Conservation (phyloP, 2,888 invertebrate genomes). For the Tridacna gigas region DNA sequence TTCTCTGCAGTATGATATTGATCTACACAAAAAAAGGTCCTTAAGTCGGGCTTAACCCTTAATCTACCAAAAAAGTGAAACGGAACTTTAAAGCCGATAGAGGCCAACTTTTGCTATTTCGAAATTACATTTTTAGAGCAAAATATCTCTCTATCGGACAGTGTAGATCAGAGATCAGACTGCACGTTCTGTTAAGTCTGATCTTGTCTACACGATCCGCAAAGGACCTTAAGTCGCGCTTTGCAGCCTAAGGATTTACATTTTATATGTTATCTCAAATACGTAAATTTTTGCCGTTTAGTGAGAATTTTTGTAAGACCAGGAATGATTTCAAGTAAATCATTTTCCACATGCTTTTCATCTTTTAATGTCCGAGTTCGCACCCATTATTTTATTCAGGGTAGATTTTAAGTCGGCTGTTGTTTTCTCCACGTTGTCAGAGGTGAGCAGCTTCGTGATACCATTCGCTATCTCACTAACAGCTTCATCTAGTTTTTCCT, state of each 20-base stretch:
- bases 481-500: not conserved
- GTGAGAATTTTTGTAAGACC: no score
- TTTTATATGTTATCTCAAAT: not conserved
- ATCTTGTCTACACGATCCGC: not conserved
- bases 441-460: conserved; percentile 12
- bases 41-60: no score
- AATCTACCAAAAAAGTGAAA: no score
- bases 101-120: no score
- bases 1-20: no score
- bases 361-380: conserved; percentile 13
- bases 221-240: not conserved
- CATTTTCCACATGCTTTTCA: not conserved
- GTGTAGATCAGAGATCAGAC: no score
- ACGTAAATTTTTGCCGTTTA: no score
- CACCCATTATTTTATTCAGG: conserved; percentile 10
- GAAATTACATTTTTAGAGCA: no score
- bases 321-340: not conserved
- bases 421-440: conserved; percentile 21
- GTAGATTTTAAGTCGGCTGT: conserved; percentile 11
- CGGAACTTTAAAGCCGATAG: no score
- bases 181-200: not conserved
- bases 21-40: no score
- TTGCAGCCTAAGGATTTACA: not conserved
- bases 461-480: conserved; percentile 26
- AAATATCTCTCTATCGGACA: no score